phyloP scores from a whole-genome alignment of 1,140 invertebrate genomes.

The Contarinia nasturtii region DNA sequence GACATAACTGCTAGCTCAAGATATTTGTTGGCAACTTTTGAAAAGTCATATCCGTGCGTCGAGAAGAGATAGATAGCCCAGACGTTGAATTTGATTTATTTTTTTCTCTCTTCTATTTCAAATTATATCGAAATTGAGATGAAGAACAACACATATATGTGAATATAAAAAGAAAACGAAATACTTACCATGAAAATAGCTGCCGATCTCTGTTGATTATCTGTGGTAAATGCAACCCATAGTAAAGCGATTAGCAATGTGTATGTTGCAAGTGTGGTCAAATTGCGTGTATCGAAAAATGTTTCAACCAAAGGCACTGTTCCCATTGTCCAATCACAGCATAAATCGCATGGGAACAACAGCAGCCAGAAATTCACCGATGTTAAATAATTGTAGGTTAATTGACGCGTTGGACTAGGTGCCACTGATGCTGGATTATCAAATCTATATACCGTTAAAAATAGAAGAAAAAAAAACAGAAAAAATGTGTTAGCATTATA shows the following conservation, averaged over 20 bases:
- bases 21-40: too few species aligned
- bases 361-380: conserved; percentile 81
- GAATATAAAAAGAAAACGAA: too few species aligned
- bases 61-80: too few species aligned
- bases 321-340: conserved; percentile 98
- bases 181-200: conserved; percentile 59
- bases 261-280: conserved; percentile 63
- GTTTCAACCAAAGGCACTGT: conserved; percentile 74
- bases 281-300: conserved; percentile 62
- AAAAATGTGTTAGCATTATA: neutral
- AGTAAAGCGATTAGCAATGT: conserved; percentile 37
- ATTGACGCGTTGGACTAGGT: conserved; percentile 53
- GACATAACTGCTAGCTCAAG: too few species aligned
- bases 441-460: conserved; percentile 40
- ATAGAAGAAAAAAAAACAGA: conserved; percentile 3
- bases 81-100: too few species aligned
- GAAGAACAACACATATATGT: too few species aligned
- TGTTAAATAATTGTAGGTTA: conserved; percentile 86
- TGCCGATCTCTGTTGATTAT: conserved; percentile 45
- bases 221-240: conserved; percentile 40
- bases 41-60: too few species aligned
- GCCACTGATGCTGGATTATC: conserved; percentile 83
- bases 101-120: too few species aligned
- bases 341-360: conserved; percentile 71
- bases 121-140: too few species aligned